Conservation (phyloP, 2,888 invertebrate species). For the Epirrita christyi region DNA sequence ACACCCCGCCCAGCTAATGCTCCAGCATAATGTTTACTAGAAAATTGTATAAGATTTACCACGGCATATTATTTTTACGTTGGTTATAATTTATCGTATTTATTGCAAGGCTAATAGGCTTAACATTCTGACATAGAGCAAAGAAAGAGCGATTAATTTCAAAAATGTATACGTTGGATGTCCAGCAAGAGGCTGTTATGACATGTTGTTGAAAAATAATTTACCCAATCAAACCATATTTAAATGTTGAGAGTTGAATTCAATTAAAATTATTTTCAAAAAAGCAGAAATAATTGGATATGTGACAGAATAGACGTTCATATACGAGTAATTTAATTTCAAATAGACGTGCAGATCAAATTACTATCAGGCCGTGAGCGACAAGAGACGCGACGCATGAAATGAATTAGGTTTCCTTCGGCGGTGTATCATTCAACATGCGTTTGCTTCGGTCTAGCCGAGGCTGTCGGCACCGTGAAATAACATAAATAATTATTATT, state of each 20-base stretch:
- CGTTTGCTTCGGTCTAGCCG: constrained; percentile 44
- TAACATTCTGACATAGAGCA: constrained; percentile 1
- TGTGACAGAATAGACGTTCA: constrained; percentile 42
- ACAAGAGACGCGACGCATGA: constrained; percentile 63
- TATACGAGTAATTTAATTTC: constrained; percentile 64
- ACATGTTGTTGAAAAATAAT: not conserved
- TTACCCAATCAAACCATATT: constrained; percentile 3
- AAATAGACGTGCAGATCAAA: constrained; percentile 67
- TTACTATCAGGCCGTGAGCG: constrained; percentile 63
- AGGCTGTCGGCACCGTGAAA: constrained; percentile 44
- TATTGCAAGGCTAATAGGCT: constrained; percentile 12
- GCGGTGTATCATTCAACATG: constrained; percentile 55
- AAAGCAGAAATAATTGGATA: constrained; percentile 8
- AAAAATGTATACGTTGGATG: constrained; percentile 22
- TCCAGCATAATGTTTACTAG: constrained; percentile 55
- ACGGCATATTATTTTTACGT: constrained; percentile 52
- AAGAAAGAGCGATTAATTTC: not conserved
- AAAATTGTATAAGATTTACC: constrained; percentile 56
- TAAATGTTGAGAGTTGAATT: constrained; percentile 1
- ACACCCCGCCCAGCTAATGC: constrained; percentile 51
- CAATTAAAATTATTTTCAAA: constrained; percentile 10
- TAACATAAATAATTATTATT: constrained; percentile 54
- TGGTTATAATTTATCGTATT: constrained; percentile 24
- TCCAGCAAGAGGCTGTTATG: not conserved
- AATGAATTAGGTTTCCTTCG: constrained; percentile 65